phyloP scores from a whole-genome alignment of 2,888 invertebrate genomes.

The Boloria selene region DNA sequence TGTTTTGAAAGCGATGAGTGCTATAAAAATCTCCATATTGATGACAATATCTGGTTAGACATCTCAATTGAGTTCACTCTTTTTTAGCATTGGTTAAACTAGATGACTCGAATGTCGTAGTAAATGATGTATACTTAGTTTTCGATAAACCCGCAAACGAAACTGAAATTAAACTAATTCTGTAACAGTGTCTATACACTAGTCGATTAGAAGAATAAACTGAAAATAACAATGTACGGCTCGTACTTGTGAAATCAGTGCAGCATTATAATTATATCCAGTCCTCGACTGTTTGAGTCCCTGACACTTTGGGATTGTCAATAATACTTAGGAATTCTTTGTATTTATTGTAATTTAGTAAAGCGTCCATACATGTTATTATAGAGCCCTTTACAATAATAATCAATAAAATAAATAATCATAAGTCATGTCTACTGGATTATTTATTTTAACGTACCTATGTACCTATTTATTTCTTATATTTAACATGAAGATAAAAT shows the following conservation, averaged over 20 bases:
- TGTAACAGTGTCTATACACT: not conserved
- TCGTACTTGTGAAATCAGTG: not conserved
- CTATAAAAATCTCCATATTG: slow-evolving; percentile 6
- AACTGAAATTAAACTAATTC: too few relatives aligned
- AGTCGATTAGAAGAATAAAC: not conserved
- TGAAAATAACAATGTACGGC: not conserved
- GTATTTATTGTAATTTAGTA: slow-evolving; percentile 11
- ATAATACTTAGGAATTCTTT: slow-evolving; percentile 3
- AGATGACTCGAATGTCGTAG: too few relatives aligned
- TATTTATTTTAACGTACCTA: too few relatives aligned
- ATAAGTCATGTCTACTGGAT: too few relatives aligned
- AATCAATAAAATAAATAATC: too few relatives aligned
- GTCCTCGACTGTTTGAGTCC: not conserved
- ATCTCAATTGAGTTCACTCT: not conserved
- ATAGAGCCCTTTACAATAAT: too few relatives aligned
- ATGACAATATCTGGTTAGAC: not conserved
- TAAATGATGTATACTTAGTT: too few relatives aligned
- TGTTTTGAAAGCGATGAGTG: not conserved
- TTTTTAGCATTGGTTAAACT: too few relatives aligned
- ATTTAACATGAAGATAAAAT: too few relatives aligned
- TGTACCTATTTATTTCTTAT: too few relatives aligned
- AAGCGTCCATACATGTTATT: too few relatives aligned
- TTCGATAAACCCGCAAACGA: too few relatives aligned
- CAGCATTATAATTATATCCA: not conserved
- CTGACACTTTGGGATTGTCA: not conserved